Conservation (phyloP, 2,113 vertebrate genomes). For the Tamias sibiricus region DNA sequence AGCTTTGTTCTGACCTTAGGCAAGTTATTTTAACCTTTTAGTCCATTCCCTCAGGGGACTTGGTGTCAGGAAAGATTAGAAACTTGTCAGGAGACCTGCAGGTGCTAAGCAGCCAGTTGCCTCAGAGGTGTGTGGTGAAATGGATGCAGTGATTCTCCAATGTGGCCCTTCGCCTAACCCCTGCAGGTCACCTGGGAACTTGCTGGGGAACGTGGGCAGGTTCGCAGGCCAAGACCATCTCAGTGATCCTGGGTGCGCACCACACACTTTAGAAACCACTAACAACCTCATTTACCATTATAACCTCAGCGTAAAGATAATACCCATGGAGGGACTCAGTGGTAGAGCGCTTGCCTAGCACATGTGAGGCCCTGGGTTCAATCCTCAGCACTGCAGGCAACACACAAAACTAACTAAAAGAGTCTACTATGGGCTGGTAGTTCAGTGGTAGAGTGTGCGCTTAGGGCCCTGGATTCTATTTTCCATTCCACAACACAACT, state of each 20-base stretch:
- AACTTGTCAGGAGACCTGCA: neutral
- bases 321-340: no score
- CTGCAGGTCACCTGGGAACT: neutral
- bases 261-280: neutral
- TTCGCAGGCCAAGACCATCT: neutral
- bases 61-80: neutral
- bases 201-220: neutral
- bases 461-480: neutral
- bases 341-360: neutral
- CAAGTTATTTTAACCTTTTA: slow-evolving; percentile 26
- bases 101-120: neutral
- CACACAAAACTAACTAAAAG: neutral
- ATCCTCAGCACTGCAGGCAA: neutral
- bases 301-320: neutral
- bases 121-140: neutral
- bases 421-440: neutral
- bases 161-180: neutral
- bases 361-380: neutral
- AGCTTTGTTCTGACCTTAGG: neutral
- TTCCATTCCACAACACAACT: neutral
- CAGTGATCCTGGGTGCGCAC: neutral
- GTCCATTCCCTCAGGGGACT: neutral
- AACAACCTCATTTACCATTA: neutral
- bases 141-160: neutral
- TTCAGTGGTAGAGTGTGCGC: neutral